Evolutionary conservation across 2,113 vertebrate species (phyloP).

Genomic region (Danionella cerebrum): DNA sequence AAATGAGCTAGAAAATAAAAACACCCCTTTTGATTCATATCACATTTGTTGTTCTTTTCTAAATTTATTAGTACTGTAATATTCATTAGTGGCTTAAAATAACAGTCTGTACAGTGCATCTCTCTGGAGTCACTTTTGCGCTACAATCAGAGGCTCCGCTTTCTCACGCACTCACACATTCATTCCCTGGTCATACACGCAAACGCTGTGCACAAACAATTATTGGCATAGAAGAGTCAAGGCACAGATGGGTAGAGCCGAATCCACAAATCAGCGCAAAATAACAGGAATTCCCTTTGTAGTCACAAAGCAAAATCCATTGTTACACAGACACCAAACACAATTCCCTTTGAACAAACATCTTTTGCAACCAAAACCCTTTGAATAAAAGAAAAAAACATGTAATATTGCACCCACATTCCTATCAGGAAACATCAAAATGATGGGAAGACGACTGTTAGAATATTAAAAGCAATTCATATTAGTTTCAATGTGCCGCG

Average conservation of each 20-base stretch:
- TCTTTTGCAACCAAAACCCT: not conserved
- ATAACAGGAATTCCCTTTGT: conserved; percentile 27
- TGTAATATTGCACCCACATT: conserved; percentile 55
- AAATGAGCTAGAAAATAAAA: not conserved
- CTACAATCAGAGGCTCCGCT: not conserved
- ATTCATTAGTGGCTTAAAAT: conserved; percentile 46
- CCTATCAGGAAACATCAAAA: conserved; percentile 5
- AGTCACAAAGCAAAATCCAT: not conserved
- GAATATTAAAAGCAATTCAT: conserved; percentile 7
- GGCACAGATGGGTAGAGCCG: conserved; percentile 10
- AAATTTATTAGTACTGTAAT: conserved; percentile 41
- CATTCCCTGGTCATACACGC: not conserved
- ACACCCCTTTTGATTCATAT: not conserved
- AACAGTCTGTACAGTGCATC: conserved; percentile 39
- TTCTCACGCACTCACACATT: not conserved
- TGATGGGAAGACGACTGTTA: conserved; percentile 8
- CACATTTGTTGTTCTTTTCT: conserved; percentile 23
- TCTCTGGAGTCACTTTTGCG: conserved; percentile 11
- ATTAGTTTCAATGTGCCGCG: not conserved
- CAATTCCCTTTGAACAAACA: not conserved
- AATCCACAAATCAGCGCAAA: not conserved
- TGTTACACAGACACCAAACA: too few species aligned
- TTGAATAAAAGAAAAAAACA: not conserved
- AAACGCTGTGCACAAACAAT: not conserved
- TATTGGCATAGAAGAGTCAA: conserved; percentile 5